Base-by-base conservation (phyloP, 2,113 vertebrate genomes). In the Tor tambroides region DNA sequence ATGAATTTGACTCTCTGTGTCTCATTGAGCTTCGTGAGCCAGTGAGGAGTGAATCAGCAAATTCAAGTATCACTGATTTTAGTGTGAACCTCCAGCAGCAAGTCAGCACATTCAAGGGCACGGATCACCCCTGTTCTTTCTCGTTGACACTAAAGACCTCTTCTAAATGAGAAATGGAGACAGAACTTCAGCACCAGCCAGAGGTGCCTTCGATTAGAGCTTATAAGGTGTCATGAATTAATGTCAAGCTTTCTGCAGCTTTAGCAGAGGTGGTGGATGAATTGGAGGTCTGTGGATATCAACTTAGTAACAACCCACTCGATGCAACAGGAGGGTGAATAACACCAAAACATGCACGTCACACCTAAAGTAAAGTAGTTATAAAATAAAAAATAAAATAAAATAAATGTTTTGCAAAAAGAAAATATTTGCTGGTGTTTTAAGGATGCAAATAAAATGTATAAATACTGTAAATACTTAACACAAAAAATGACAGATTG, bases 221-320 rank as follows among this genome's bases (percentile, higher is more conserved):
- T 38, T 83, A 67, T 74, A 69, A 84, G 82, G 43, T 65, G 72
- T 21, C 65, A 84, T 76, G 35, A 85, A 82, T 74, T 81, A 43
- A 84, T 65, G 72, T 78, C 6, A 51, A 35, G 63, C n/a, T 32
- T 83, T 69, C 63, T 69, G 63, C 61, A 28, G 15, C n/a, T 8
- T n/a, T 81, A 19, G 38, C 28, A 4, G 32, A 80, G 12, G 11
- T 43, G 71, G 2, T 43, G 21, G 10, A 14, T 41, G 38, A 46
- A 26, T n/a, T 75, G 10, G 32, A 74, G 32, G 2, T 74, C 38
- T 74, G 11, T 43, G 38, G 38, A 43, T 26, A 75, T 75, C 6
- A 15, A 12, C 56, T 80, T 7, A n/a, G 30, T 15, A n/a, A 23
- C 77, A 80, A 30, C 10, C 19, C 30, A 38, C 19, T 5, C 30